Evolutionary conservation across 2,797 vertebrate genomes (phyloP), one percentile per base, ranked within the genome.

Genomic region (Luscinia megarhynchos): DNA sequence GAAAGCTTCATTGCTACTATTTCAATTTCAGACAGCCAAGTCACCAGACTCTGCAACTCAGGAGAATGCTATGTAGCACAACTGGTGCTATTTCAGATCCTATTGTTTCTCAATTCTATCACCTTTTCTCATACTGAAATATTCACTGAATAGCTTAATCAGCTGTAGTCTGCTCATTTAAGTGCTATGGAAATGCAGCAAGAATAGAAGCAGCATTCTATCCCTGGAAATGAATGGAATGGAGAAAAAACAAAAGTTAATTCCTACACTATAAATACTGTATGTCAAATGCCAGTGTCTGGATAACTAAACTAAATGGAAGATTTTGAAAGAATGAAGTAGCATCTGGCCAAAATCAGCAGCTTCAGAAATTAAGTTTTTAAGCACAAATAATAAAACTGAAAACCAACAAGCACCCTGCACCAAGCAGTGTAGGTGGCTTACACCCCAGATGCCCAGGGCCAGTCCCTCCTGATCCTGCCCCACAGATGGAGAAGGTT

Each of bases 401-500:
- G 45, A 74, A 87, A 88, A 3, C 21, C 20, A 92, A 51, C 13
- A 58, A 34, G 10, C 29, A 64, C 7, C 5, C 29, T 41, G 32
- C 1, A 8, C 15, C 40, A 76, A 45, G 36, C 1, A 4, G 32
- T 5, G 4, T 3, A 38, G 34, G n/a, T 57, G 38, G 29, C 40
- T 72, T 34, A 22, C 6, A 24, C 7, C 32, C 41, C 19, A 0
- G 1, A 12, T 75, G 10, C 66, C 67, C 38, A 8, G 19, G 41
- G 32, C 22, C 70, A 15, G 61, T 23, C 34, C 26, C 38, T 76
- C 55, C 45, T 34, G 5, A 66, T 45, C 57, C 18, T 20, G 27
- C 32, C 12, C 26, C 58, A 18, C 0, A 0, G 11, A 0, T 41
- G 73, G 64, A 55, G 22, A 34, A 77, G 22, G 58, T 50, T 36